A percentile compares a stretch with the other conserved stretches of the same genome.
phyloP scores from a whole-genome alignment of 2,888 invertebrate species.

The Spisula solida region DNA sequence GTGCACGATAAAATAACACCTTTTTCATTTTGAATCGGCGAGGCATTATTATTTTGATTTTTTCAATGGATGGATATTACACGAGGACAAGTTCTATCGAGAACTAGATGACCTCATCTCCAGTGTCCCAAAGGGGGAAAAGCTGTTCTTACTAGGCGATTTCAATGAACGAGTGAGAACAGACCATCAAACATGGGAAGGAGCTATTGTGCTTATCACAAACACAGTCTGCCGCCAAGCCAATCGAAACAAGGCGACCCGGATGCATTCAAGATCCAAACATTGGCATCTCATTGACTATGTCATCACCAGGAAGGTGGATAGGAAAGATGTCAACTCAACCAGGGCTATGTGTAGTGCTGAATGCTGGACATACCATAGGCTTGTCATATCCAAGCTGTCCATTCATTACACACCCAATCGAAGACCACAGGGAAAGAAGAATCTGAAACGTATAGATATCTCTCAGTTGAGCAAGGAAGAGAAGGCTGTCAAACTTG shows the following conservation, averaged over 20 bases:
- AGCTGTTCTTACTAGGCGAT: no score
- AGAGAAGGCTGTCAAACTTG: no score
- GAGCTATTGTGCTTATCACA: background rate
- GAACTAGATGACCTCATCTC: no score
- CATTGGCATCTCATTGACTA: background rate
- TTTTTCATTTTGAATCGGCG: no score
- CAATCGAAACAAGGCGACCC: background rate
- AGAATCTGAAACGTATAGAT: background rate
- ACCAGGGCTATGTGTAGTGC: background rate
- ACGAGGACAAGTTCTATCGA: no score
- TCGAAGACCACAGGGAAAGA: background rate
- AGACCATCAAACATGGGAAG: background rate
- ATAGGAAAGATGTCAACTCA: background rate
- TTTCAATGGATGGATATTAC: no score
- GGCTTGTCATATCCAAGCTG: background rate
- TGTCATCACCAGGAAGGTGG: background rate
- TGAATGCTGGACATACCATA: background rate
- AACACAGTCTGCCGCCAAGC: background rate
- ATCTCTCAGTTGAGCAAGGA: no score
- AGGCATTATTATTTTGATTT: no score
- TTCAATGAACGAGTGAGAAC: background rate
- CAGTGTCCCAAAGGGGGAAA: no score
- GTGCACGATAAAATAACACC: no score
- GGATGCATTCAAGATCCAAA: constrained; percentile 1
- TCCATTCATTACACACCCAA: background rate